Base-by-base conservation (phyloP, 2,797 vertebrate species). In the Cheirogaleus major region DNA sequence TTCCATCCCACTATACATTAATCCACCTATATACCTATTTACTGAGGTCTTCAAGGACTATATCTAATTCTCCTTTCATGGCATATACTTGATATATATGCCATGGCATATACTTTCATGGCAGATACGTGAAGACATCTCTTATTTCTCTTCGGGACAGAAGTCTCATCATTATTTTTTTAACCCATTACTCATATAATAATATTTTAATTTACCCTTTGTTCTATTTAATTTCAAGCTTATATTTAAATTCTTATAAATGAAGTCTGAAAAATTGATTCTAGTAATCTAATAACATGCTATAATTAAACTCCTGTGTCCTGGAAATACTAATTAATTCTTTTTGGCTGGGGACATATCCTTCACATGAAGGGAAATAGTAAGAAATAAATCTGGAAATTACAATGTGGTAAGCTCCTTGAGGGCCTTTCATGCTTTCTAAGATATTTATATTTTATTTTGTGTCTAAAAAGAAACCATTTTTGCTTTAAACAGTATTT, bases 371-470 rank as follows among this genome's bases (percentile, higher is more conserved):
- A 89, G 22, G 27, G 3, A 41, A 92, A 81, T 17, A 70, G 3
- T 32, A 65, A 78, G 38, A 92, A 92, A 59, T 78, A 3, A 50
- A 97, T 86, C 30, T 72, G 48, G 30, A 86, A 89, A 82, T 55
- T 81, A 63, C 4, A 76, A 13, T 89, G 38, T 72, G 43, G 38
- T 72, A 90, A 86, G 1, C 38, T 94, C 35, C 27, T 78, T 27
- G 30, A 78, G 18, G 52, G 11, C 5, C 5, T 59, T 63, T 92
- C 45, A 96, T 35, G 10, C 9, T 86, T 92, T 96, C 63, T 57
- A 90, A 91, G 25, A 48, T 79, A 81, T 75, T 84, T 81, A 35
- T 52, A 76, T 72, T 85, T 81, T 88, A 84, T 88, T 86, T 93
- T 80, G 23, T 59, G 11, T 41, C 35, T 82, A 89, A 43, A 52